Base-by-base conservation (phyloP, 1,140 invertebrate species). In the Littorina saxatilis region DNA sequence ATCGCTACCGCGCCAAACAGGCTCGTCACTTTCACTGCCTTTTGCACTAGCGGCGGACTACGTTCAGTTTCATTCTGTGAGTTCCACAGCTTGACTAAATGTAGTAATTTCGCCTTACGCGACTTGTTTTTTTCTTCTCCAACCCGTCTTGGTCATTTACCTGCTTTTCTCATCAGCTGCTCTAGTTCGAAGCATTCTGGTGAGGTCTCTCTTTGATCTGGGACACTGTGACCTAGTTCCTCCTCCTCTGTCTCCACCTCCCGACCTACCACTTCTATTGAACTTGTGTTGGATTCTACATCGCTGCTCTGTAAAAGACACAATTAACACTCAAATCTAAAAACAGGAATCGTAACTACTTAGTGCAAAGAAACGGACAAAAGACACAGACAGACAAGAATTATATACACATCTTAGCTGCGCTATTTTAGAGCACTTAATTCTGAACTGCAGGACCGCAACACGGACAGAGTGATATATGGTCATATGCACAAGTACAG, bases 251-350 rank as follows among this genome's bases (percentile, higher is more conserved):
- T 37, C n/a, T 73, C 70, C 15, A 7, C 39, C 40, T 73, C 70
- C 70, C n/a, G 23, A 9, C 40, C 43, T 43, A 73, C 43, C 39
- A 73, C 70, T 52, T 73, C 70, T n/a, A 73, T 73, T 23, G 70
- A 73, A 43, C 70, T 73, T 39, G 70, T 52, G 43, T 47, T 73
- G 70, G 70, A 73, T 39, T 73, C 70, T 32, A 17, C 70, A 73
- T 73, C 70, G n/a, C 70, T 73, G 43, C 70, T 43, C 70, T 73
- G 70, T 11, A 27, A 27, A 27, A 11, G 35, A n/a, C n/a, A n/a
- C n/a, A 52, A 52, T 52, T 52, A 23, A 23, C 11, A 23, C 23
- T 23, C 11, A 13, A 23, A 52, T 13, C 11, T 13, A 11, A 13
- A 13, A 11, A 52, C 50, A 13, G 9, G 23, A 11, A 52, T 13